phyloP scores from a whole-genome alignment of 2,888 invertebrate species.

The Amphipyra tragopoginis region DNA sequence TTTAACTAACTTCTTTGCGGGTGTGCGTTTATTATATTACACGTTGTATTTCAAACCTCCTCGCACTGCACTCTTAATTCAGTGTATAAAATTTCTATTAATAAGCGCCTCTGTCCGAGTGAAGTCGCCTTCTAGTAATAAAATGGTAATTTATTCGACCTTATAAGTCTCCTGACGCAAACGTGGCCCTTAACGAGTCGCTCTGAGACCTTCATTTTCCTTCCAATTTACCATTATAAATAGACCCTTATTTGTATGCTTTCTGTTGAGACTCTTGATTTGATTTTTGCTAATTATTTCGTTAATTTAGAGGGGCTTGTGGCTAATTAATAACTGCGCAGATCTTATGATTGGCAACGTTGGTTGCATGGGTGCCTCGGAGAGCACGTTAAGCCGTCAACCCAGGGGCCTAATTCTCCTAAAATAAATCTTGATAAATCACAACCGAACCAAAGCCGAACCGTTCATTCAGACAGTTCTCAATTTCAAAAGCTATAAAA shows the following conservation, averaged over 20 bases:
- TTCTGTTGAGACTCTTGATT: constrained; percentile 31
- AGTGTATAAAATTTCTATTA: constrained; percentile 76
- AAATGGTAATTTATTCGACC: constrained; percentile 80
- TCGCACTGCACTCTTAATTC: constrained; percentile 57
- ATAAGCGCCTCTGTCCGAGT: constrained; percentile 67
- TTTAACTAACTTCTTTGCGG: too few species aligned
- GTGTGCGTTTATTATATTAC: too few species aligned
- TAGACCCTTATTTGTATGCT: constrained; percentile 66
- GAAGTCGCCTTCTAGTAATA: constrained; percentile 57
- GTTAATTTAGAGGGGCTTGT: constrained; percentile 26
- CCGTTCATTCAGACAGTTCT: too few species aligned
- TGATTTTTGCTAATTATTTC: constrained; percentile 36
- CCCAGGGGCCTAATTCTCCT: too few species aligned
- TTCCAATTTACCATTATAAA: constrained; percentile 76
- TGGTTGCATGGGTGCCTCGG: too few species aligned
- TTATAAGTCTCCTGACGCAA: constrained; percentile 72
- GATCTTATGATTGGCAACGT: too few species aligned
- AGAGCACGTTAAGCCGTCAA: too few species aligned
- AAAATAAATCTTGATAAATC: too few species aligned
- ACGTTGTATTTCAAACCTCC: not conserved
- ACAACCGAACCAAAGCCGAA: too few species aligned
- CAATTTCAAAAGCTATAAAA: too few species aligned
- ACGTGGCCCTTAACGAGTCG: constrained; percentile 73
- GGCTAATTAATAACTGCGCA: too few species aligned
- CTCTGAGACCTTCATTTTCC: constrained; percentile 74